Conservation (phyloP, 2,888 invertebrate genomes). For the Agrotis clavis region DNA sequence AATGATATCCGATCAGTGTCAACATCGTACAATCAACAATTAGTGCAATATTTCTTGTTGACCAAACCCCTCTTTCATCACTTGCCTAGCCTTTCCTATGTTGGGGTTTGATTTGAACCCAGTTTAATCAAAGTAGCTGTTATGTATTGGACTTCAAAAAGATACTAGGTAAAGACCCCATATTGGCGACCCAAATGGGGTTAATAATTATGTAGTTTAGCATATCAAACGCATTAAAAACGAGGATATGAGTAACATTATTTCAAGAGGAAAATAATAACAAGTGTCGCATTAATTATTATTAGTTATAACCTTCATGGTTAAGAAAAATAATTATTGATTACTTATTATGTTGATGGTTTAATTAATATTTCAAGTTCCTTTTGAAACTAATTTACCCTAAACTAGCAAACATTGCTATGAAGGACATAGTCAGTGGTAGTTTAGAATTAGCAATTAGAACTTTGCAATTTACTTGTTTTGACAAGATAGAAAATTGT, state of each 20-base stretch:
- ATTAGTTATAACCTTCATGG: no score
- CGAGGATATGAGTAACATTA: constrained; percentile 11
- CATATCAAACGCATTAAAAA: neutral
- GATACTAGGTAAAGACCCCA: neutral
- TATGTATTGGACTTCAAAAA: no score
- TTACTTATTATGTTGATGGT: constrained; percentile 1
- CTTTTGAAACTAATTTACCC: constrained; percentile 15
- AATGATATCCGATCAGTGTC: constrained; percentile 28
- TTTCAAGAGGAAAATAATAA: constrained; percentile 37
- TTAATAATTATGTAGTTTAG: constrained; percentile 1
- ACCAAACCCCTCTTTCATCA: no score
- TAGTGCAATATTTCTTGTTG: neutral
- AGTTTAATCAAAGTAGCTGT: no score
- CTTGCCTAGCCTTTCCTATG: no score
- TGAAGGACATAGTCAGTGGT: constrained; percentile 41
- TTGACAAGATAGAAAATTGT: neutral
- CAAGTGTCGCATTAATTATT: neutral
- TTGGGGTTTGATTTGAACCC: no score
- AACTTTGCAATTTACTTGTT: neutral
- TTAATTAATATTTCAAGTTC: constrained; percentile 1
- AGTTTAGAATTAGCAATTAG: constrained; percentile 29
- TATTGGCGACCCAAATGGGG: neutral
- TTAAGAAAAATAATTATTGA: neutral
- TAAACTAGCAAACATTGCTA: constrained; percentile 42
- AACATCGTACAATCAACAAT: constrained; percentile 21